Conservation (phyloP, 2,888 invertebrate species). For the Polydrusus cervinus region DNA sequence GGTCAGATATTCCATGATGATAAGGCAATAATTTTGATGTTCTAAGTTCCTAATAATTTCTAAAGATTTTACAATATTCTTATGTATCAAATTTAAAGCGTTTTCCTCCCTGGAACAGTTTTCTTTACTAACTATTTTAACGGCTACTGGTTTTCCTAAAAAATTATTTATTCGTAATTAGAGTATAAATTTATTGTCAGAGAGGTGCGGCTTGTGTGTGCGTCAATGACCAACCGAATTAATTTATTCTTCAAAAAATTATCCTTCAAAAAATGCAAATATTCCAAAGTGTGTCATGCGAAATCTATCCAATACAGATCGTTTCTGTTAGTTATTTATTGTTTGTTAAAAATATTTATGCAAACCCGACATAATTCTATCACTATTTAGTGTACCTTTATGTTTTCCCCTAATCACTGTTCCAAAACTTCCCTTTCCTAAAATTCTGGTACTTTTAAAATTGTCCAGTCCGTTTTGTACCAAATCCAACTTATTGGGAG, state of each 20-base stretch:
- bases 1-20: constrained; percentile 66
- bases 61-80: constrained; percentile 64
- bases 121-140: constrained; percentile 63
- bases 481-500: constrained; percentile 64
- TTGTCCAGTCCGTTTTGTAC: constrained; percentile 60
- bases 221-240: no score
- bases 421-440: constrained; percentile 68
- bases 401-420: constrained; percentile 66
- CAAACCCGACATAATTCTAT: no score
- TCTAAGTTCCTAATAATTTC: constrained; percentile 61
- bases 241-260: no score
- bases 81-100: constrained; percentile 61
- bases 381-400: constrained; percentile 62
- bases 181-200: neutral
- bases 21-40: constrained; percentile 61
- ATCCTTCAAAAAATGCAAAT: no score
- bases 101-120: constrained; percentile 62
- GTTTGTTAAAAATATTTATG: no score
- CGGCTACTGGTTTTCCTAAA: constrained; percentile 64
- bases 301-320: no score
- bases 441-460: constrained; percentile 59
- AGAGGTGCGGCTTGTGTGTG: no score
- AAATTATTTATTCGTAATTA: neutral
- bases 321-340: no score
- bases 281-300: no score